Conservation (phyloP, 1,140 invertebrate species). For the Homalodisca vitripennis region DNA sequence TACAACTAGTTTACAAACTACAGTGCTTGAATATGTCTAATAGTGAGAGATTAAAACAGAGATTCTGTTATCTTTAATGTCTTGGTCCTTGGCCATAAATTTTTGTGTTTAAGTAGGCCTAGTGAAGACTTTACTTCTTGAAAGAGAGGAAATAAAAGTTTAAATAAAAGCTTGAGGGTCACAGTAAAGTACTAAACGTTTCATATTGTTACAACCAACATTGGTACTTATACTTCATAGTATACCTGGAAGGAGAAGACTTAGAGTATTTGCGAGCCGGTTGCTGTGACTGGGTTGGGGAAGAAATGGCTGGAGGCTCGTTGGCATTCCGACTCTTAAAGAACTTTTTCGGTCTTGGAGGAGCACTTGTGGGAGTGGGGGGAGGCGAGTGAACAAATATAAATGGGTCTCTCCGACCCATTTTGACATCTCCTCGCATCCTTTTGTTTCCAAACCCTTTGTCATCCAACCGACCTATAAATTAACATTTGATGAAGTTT, state of each 20-base stretch:
- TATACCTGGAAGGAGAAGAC: slow-evolving; percentile 31
- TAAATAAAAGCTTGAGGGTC: too few relatives aligned
- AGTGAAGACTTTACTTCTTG: too few relatives aligned
- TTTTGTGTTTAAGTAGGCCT: too few relatives aligned
- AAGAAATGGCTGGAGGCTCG: slow-evolving; percentile 37
- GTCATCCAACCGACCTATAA: slow-evolving; percentile 22
- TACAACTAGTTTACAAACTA: too few relatives aligned
- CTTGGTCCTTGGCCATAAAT: too few relatives aligned
- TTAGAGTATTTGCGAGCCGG: slow-evolving; percentile 30
- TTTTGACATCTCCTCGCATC: slow-evolving; percentile 20
- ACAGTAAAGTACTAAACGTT: too few relatives aligned
- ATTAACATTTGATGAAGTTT: background rate
- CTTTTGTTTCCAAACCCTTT: slow-evolving; percentile 7
- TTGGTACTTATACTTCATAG: too few relatives aligned
- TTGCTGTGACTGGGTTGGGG: slow-evolving; percentile 8
- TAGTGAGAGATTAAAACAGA: too few relatives aligned
- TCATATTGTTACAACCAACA: too few relatives aligned
- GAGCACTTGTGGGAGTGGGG: slow-evolving; percentile 35
- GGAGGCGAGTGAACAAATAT: slow-evolving; percentile 27
- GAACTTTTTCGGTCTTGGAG: slow-evolving; percentile 83
- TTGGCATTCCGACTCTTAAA: slow-evolving; percentile 81
- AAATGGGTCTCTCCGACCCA: slow-evolving; percentile 28
- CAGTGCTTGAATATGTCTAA: too few relatives aligned
- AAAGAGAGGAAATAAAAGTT: too few relatives aligned
- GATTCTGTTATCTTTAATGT: too few relatives aligned